These are phyloP conservation scores for Spodoptera litura DNA, from an alignment of 1,140 invertebrate genomes.

Conservation along the genomic window DNA sequence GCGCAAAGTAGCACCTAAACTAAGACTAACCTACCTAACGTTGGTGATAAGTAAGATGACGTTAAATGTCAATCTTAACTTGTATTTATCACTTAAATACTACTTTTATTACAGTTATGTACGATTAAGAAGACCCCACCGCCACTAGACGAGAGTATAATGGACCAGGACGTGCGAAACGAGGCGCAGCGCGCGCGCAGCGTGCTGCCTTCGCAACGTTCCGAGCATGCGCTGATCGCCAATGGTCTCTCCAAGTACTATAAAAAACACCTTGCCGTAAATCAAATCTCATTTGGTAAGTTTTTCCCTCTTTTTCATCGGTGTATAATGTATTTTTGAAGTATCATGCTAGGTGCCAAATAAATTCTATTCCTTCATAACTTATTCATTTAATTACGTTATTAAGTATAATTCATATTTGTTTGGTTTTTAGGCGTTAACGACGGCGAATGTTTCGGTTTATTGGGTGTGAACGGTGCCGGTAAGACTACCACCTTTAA, in stretches of 20 bases:
- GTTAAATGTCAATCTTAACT: too few relatives aligned
- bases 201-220: slow-evolving; percentile 48
- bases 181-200: slow-evolving; percentile 76
- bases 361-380: too few relatives aligned
- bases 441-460: slow-evolving; percentile 92
- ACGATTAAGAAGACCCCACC: slow-evolving; percentile 59
- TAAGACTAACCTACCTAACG: too few relatives aligned
- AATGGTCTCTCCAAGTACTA: slow-evolving; percentile 90
- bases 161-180: slow-evolving; percentile 80
- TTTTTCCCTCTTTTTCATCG: slow-evolving; percentile 6
- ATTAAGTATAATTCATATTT: slow-evolving; percentile 6
- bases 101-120: slow-evolving; percentile 58
- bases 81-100: too few relatives aligned
- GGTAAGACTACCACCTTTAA: slow-evolving; percentile 95
- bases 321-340: too few relatives aligned
- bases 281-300: slow-evolving; percentile 89
- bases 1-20: too few relatives aligned
- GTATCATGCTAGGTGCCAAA: too few relatives aligned
- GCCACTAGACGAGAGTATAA: slow-evolving; percentile 56
- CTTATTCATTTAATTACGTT: too few relatives aligned
- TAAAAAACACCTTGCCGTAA: slow-evolving; percentile 89
- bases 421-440: slow-evolving; percentile 65
- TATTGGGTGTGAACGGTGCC: slow-evolving; percentile 95
- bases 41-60: too few relatives aligned
- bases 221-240: slow-evolving; percentile 78